Evolutionary conservation across 1,140 invertebrate genomes (phyloP), one percentile per base, ranked within the genome.

Genomic region (Camponotus vicinus): DNA sequence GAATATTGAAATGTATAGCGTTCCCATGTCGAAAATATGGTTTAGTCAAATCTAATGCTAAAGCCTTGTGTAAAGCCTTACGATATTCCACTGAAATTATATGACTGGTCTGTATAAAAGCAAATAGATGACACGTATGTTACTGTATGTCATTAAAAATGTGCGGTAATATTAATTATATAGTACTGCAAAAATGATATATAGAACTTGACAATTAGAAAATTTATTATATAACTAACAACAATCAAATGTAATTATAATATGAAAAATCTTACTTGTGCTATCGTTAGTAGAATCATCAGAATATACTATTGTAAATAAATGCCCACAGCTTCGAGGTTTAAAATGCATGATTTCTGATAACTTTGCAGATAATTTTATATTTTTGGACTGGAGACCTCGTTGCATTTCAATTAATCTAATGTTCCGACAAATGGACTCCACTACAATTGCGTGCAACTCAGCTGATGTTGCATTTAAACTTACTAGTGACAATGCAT

Each of bases 11-110:
- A 18, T 95, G 93, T 82, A 96, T 96, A 49, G 95, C 94, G 94
- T 98, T 98, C 3, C 96, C 96, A 87, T 96, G 94, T 70, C 97
- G 95, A 91, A 99, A 98, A 79, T 97, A 94, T 1, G 98, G 98
- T 71, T 95, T 95, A 64, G 96, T 96, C 64, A 96, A 91, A 11
- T 97, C 96, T 83, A 99, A 92, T 34, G 96, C 96, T 70, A 98
- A 96, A 86, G 96, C 95, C 79, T 96, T 94, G 92, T 99, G 98
- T 34, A 97, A 93, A 75, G 92, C 91, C 92, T 95, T 94, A 91
- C 98, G 93, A 92, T 97, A 95, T 90, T 95, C 94, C 94, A 96
- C 97, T 98, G 93, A 90, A 95, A 95, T 90, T 88, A 89, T 91
- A 88, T 63, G 86, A 85, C 88, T 13, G 55, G 45, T 87, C 73